Evolutionary conservation across 2,888 invertebrate species (phyloP), one percentile per base, ranked within the genome.

Genomic region (Beris chalybata): DNA sequence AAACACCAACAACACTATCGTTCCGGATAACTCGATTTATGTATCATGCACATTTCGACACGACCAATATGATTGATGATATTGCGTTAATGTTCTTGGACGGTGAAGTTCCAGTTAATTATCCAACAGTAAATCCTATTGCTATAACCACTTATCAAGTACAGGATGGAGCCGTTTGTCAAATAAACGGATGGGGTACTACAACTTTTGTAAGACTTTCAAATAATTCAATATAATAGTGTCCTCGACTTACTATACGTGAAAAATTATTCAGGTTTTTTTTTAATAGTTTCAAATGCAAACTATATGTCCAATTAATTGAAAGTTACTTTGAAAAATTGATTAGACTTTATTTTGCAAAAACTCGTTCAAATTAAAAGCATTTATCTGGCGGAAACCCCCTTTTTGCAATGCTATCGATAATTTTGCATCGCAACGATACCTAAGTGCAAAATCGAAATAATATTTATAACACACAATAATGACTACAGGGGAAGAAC

Each of bases 171-270:
- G 71, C 72, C 2, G 43, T 74, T 1, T 80, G 80, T 61, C 76
- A 77, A 71, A 77, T 75, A 12, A 78, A 78, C 4, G 79, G 79
- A 1, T 79, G 80, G 79, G 79, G 79, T 15, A 1, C 22, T 1
- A 76, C 73, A 0, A 77, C 78, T 70, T 54, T 70, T 9, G 76
- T 75, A 66, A 71, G 71, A 29, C 52, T 50, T 50, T 52, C 13
- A 52, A 69, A 9, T 11, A 5, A 2, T 5, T 38, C n/a, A 22
- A 22, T 22, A 22, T 22, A 22, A 22, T 22, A 22, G 22, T 22
- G 22, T 45, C 31, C 29, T 5, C 1, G 47, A 12, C 4, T 44
- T 45, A 6, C 45, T 11, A 45, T n/a, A 45, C n/a, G 11, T n/a
- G 45, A 45, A 12, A n/a, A 9, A 2, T 13, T 2, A 29, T 52